A percentile compares a stretch with the other conserved stretches of the same genome.
Conservation (phyloP, 37 sponge, comb jelly and placozoan species). For the Dysidea cf. avara region DNA sequence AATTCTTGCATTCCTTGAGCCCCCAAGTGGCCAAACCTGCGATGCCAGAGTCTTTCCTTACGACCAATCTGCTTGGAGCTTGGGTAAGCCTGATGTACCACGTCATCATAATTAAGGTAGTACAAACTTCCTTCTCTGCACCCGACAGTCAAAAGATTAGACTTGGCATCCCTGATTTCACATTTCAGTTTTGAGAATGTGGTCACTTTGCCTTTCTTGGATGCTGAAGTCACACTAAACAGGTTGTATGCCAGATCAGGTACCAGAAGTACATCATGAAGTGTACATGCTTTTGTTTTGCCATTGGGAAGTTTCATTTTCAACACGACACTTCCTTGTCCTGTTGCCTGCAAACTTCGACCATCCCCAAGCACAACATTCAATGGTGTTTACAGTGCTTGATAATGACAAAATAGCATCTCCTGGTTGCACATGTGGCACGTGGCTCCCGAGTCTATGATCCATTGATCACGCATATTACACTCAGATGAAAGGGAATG, state of each 20-base stretch:
- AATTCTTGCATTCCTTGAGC: slow-evolving; percentile 15
- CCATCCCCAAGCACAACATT: slow-evolving; percentile 16
- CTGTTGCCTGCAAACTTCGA: neutral
- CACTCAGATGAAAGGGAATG: no score
- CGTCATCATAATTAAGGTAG: slow-evolving; percentile 8
- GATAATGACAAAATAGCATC: neutral
- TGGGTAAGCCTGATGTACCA: neutral
- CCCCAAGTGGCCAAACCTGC: slow-evolving; percentile 44
- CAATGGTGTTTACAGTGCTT: neutral
- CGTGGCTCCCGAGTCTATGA: slow-evolving; percentile 15
- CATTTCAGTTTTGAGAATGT: no score
- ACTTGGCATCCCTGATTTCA: slow-evolving; percentile 9
- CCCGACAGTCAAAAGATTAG: no score
- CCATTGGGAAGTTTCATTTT: slow-evolving; percentile 36
- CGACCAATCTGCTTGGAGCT: neutral
- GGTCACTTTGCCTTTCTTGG: no score
- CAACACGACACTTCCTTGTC: slow-evolving; percentile 6
- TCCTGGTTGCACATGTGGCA: neutral
- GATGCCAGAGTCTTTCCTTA: slow-evolving; percentile 24
- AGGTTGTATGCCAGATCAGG: slow-evolving; percentile 55
- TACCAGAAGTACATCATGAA: no score
- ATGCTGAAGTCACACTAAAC: no score
- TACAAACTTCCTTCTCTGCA: slow-evolving; percentile 37
- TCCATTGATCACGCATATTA: neutral
- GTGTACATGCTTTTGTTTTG: slow-evolving; percentile 10